Percentiles rank a stretch among this genome's conserved stretches.
phyloP scores from a whole-genome alignment of 2,888 invertebrate genomes.

The Pachycephus smyrnensis region DNA sequence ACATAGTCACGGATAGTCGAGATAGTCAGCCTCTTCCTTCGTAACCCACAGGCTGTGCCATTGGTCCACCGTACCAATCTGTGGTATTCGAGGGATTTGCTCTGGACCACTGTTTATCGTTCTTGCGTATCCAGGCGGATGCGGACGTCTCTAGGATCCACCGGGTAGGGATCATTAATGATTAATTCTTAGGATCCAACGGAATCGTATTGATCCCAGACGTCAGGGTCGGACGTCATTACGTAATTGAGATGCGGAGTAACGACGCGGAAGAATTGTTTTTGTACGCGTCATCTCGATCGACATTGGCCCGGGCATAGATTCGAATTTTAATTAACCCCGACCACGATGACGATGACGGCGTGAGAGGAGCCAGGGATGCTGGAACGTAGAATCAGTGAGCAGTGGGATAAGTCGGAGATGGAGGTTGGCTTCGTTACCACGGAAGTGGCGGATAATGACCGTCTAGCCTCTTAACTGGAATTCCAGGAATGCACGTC shows the following conservation, averaged over 20 bases:
- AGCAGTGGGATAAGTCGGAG: background rate
- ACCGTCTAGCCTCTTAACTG: slow-evolving; percentile 24
- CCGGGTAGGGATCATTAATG: background rate
- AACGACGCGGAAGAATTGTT: background rate
- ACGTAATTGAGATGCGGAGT: background rate
- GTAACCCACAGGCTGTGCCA: background rate
- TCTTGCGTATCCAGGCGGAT: background rate
- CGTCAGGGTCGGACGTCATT: background rate
- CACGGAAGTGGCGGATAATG: slow-evolving; percentile 29
- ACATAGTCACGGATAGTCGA: no score
- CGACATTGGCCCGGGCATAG: background rate
- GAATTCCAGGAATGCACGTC: slow-evolving; percentile 36
- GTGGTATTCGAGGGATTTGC: background rate
- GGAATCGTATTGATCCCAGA: background rate
- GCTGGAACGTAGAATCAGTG: background rate
- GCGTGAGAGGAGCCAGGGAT: background rate
- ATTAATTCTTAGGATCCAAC: background rate
- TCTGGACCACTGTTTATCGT: background rate
- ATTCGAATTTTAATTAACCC: slow-evolving; percentile 8
- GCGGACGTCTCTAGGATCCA: background rate
- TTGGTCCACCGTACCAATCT: background rate
- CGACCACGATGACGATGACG: background rate
- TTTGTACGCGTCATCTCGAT: background rate
- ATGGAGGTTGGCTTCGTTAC: slow-evolving; percentile 10
- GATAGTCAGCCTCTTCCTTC: no score